These are phyloP conservation scores for Lasioglossum albipes DNA, from an alignment of 1,140 invertebrate species.

Conservation along the genomic window DNA sequence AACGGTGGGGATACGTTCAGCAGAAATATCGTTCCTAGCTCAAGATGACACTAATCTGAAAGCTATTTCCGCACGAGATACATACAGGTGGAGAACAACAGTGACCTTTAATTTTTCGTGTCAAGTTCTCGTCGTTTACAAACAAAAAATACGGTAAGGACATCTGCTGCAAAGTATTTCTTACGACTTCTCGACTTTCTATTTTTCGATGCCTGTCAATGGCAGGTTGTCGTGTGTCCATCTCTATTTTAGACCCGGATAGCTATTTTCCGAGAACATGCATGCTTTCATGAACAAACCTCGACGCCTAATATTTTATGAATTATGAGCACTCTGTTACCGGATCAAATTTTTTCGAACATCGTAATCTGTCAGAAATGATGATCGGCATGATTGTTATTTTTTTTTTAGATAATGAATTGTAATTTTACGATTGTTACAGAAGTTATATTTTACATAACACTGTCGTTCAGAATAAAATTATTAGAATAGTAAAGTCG, in stretches of 20 bases:
- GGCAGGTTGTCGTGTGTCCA: conserved; percentile 27
- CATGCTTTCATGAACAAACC: not conserved
- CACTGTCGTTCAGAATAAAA: not conserved
- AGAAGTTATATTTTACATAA: conserved; percentile 10
- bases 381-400: not conserved
- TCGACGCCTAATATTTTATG: not conserved
- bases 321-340: not conserved
- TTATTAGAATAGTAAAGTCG: not conserved
- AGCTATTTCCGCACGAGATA: conserved; percentile 32
- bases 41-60: conserved; percentile 42
- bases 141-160: conserved; percentile 50
- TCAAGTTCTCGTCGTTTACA: conserved; percentile 29
- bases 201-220: conserved; percentile 34
- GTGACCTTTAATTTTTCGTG: conserved; percentile 43
- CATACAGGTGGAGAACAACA: conserved; percentile 22
- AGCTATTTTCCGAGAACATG: too few species aligned
- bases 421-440: not conserved
- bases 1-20: conserved; percentile 53
- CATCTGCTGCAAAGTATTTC: not conserved
- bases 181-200: not conserved
- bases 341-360: not conserved
- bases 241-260: not conserved
- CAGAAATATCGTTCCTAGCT: conserved; percentile 53
- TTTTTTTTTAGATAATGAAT: not conserved
- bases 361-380: not conserved